Conservation (phyloP, 2,113 vertebrate genomes). For the Cryptomyrus ogoouensis region DNA sequence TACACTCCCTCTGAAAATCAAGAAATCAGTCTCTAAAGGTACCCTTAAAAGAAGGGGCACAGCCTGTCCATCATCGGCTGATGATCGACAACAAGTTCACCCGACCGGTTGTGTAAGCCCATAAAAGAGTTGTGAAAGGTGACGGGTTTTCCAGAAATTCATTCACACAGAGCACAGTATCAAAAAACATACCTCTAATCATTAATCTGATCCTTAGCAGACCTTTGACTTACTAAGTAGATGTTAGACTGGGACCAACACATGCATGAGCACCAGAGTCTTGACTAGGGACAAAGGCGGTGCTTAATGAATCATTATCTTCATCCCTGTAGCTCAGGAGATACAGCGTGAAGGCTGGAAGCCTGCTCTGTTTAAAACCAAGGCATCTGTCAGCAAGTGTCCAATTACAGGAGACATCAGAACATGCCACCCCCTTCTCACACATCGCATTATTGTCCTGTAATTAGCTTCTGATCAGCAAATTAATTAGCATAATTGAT, state of each 20-base stretch:
- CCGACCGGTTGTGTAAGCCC: background rate
- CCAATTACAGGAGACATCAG: slow-evolving; percentile 29
- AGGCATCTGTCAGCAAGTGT: slow-evolving; percentile 19
- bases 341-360: slow-evolving; percentile 29
- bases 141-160: background rate
- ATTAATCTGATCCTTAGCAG: background rate
- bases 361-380: slow-evolving; percentile 20
- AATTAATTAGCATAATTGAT: slow-evolving; percentile 33
- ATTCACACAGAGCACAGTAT: background rate
- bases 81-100: background rate
- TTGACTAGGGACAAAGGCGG: background rate
- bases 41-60: background rate
- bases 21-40: background rate
- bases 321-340: slow-evolving; percentile 26
- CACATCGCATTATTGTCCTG: slow-evolving; percentile 23
- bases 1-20: background rate
- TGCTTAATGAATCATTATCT: background rate
- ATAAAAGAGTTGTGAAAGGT: background rate
- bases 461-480: slow-evolving; percentile 38
- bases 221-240: background rate
- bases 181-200: background rate
- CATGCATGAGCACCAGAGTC: background rate
- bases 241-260: background rate
- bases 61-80: background rate
- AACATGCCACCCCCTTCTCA: slow-evolving; percentile 23